A percentile compares a stretch with the other conserved stretches of the same genome.
These are phyloP conservation scores for Glaucidium brasilianum DNA, from an alignment of 2,113 vertebrate genomes.

Conservation along the genomic window DNA sequence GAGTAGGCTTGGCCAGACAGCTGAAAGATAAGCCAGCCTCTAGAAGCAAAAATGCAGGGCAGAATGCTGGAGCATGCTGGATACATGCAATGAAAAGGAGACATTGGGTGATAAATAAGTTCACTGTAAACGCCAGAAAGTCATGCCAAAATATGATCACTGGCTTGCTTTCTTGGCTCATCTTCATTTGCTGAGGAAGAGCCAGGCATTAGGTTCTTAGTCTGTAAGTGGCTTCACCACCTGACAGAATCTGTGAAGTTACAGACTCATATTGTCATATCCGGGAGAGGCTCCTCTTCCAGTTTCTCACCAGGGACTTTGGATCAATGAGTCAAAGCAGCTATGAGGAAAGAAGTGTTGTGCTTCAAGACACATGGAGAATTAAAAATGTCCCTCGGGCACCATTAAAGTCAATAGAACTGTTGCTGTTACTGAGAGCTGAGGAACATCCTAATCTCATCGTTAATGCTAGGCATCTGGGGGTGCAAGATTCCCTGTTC, in stretches of 20 bases:
- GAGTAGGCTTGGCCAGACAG: slow-evolving; percentile 28
- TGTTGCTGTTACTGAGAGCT: background rate
- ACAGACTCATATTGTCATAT: background rate
- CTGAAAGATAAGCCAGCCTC: slow-evolving; percentile 7
- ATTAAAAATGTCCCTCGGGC: background rate
- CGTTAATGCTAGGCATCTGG: background rate
- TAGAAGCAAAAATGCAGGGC: background rate
- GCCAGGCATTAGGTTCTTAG: background rate
- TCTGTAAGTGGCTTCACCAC: background rate
- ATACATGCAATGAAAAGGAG: background rate
- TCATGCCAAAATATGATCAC: background rate
- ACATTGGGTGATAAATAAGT: slow-evolving; percentile 1
- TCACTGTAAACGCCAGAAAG: background rate
- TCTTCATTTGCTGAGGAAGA: background rate
- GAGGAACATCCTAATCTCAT: background rate
- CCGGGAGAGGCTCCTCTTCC: background rate
- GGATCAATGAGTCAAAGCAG: background rate
- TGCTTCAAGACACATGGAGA: background rate
- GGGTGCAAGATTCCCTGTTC: background rate
- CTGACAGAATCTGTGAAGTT: background rate
- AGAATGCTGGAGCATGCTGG: background rate
- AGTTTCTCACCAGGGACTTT: background rate
- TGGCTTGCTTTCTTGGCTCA: slow-evolving; percentile 17
- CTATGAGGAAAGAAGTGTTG: background rate
- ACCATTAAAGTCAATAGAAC: background rate